Base-by-base conservation (phyloP, 2,113 vertebrate species). In the Paradoxurus hermaphroditus region DNA sequence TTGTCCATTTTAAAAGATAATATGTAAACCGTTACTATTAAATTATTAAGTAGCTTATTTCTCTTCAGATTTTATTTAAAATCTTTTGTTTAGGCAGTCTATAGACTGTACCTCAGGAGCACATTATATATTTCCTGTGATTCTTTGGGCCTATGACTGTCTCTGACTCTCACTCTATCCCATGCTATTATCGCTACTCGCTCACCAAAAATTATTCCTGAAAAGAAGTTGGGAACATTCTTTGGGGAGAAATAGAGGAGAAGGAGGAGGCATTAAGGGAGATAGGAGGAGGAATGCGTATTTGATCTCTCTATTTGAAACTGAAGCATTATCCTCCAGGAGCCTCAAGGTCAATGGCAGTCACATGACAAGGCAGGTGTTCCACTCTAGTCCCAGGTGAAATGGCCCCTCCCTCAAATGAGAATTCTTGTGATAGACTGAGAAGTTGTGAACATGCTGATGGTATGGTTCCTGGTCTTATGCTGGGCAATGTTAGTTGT, bases 231-330 rank as follows among this genome's bases (percentile, higher is more conserved):
- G 72, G 70, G 91, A 95, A 70, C 81, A 97, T 97, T 79, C 65
- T 96, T 65, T 0, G 86, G 95, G 29, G 10, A 59, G 6, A 81
- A 4, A 51, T 15, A 75, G 5, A 15, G 27, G 19, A 4, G 27
- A 9, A 84, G 7, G 15, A 19, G 65, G 10, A 73, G 3, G 39
- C 6, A 63, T 86, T 15, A 21, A 23, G 25, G 29, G 13, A n/a
- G 15, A 15, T 75, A 25, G 36, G 73, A 4, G 0, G 3, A 90
- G 13, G 2, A 23, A 5, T 36, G 44, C n/a, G 1, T 93, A 96
- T 98, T 98, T 98, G 97, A 98, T 98, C 95, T 98, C 89, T 96
- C 5, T 89, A 94, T 98, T 98, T 98, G 97, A 98, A 98, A 98
- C 94, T 93, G 95, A 98, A 97, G 96, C 95, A 96, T 97, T 97